Conservation (phyloP, 2,113 vertebrate genomes). For the Indri indri region DNA sequence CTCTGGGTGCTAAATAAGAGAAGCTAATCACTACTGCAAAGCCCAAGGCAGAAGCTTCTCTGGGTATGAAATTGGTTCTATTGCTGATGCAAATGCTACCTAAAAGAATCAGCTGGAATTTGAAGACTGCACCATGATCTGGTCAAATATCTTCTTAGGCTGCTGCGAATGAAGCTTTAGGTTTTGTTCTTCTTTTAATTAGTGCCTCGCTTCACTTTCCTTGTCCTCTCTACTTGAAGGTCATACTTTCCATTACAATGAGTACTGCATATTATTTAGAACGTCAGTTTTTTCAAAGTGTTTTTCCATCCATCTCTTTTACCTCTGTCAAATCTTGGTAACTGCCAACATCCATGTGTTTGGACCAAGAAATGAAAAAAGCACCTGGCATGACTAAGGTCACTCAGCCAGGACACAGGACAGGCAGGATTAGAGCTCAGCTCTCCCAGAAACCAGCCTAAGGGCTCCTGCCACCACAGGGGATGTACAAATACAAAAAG, state of each 20-base stretch:
- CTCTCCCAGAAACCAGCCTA: not conserved
- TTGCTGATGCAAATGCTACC: not conserved
- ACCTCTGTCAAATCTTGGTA: not conserved
- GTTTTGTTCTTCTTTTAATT: not conserved
- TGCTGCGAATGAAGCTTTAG: not conserved
- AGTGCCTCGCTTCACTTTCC: not conserved
- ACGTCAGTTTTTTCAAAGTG: not conserved
- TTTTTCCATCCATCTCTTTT: not conserved
- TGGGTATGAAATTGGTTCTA: not conserved
- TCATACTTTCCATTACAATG: not conserved
- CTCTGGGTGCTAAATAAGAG: not conserved
- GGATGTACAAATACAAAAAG: not conserved
- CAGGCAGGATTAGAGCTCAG: not conserved
- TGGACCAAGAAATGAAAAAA: not conserved
- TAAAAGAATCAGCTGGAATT: not conserved
- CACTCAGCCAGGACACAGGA: not conserved
- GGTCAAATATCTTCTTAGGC: not conserved
- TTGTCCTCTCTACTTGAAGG: not conserved
- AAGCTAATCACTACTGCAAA: slow-evolving; percentile 7
- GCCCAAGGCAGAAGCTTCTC: not conserved
- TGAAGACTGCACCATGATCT: accelerated
- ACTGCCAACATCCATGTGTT: not conserved
- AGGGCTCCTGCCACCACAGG: not conserved
- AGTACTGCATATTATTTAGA: not conserved
- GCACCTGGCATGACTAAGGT: not conserved